Evolutionary conservation across 2,113 vertebrate species (phyloP).

Genomic region (Oncorhynchus tshawytscha): DNA sequence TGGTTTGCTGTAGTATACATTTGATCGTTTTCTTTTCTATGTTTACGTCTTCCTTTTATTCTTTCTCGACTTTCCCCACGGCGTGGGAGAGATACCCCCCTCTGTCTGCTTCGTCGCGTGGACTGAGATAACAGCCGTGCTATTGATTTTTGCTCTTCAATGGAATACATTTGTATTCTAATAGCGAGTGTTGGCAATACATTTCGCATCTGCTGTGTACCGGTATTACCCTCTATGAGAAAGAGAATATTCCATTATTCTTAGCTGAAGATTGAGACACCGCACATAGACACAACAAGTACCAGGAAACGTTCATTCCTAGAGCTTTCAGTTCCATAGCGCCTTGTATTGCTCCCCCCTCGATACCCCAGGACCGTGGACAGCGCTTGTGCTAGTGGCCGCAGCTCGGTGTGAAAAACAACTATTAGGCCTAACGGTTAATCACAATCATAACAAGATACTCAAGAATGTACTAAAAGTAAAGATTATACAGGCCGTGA

Average conservation of each 20-base stretch:
- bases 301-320: not conserved
- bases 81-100: not conserved
- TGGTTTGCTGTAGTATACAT: constrained; percentile 46
- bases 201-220: constrained; percentile 23
- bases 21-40: constrained; percentile 16
- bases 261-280: constrained; percentile 27
- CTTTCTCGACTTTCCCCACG: not conserved
- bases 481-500: constrained; percentile 33
- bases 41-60: constrained; percentile 8
- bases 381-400: constrained; percentile 14
- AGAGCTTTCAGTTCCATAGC: not conserved
- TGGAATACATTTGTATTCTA: constrained; percentile 59
- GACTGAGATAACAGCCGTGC: constrained; percentile 7
- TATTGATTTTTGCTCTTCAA: constrained; percentile 39
- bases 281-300: too few species aligned
- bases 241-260: constrained; percentile 11
- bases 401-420: constrained; percentile 13
- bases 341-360: not conserved
- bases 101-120: constrained; percentile 1
- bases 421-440: constrained; percentile 4
- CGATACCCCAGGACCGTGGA: constrained; percentile 39
- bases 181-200: constrained; percentile 30
- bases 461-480: constrained; percentile 11
- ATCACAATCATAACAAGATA: constrained; percentile 6
- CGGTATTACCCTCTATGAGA: constrained; percentile 19